Conservation (phyloP, 2,888 invertebrate species). For the Tribolium freemani region DNA sequence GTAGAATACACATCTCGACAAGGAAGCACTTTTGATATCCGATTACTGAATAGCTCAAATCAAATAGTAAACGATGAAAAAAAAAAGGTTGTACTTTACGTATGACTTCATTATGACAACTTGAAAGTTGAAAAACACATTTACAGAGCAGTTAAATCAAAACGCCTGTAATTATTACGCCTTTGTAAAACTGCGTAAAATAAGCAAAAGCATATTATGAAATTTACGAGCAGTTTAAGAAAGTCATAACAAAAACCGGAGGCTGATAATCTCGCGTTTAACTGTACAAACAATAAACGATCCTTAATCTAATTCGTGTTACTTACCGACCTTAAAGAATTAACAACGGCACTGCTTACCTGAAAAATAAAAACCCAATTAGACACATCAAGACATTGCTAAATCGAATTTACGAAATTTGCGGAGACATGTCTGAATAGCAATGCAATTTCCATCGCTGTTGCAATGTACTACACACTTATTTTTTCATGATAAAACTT, state of each 20-base stretch:
- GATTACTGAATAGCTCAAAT: slow-evolving; percentile 32
- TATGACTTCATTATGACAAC: no score
- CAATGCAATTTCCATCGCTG: neutral
- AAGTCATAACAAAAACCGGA: neutral
- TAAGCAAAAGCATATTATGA: neutral
- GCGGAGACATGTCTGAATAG: neutral
- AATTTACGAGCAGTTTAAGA: slow-evolving; percentile 1
- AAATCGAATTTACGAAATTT: slow-evolving; percentile 6
- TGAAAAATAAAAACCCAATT: slow-evolving; percentile 18
- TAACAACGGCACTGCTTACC: slow-evolving; percentile 11
- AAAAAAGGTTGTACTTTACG: slow-evolving; percentile 3
- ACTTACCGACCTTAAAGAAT: slow-evolving; percentile 13
- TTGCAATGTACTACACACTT: no score
- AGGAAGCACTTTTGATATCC: slow-evolving; percentile 36
- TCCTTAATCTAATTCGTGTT: neutral
- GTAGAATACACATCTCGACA: slow-evolving; percentile 37
- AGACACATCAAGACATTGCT: neutral
- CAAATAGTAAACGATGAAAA: slow-evolving; percentile 26
- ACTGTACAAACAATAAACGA: slow-evolving; percentile 8
- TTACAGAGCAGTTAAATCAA: neutral
- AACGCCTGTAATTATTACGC: neutral
- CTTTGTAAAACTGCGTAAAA: slow-evolving; percentile 1
- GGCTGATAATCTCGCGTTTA: slow-evolving; percentile 1
- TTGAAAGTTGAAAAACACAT: neutral
- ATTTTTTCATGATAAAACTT: no score